phyloP scores from a whole-genome alignment of 2,888 invertebrate species.

The Polydrusus cervinus region DNA sequence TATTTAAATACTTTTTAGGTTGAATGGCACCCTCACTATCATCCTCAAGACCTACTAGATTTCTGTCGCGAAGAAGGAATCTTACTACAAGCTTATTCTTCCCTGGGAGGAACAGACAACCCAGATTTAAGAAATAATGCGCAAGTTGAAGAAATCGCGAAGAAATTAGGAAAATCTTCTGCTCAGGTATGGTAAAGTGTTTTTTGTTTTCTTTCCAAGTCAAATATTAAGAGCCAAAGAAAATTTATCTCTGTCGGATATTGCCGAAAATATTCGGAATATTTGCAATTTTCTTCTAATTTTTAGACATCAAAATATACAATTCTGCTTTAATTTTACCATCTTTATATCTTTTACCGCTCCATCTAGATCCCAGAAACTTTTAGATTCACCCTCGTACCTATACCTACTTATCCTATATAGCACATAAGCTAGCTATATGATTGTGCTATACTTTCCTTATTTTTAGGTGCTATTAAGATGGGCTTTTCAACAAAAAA shows the following conservation, averaged over 20 bases:
- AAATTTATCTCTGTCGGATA: too few species aligned
- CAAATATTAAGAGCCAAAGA: too few species aligned
- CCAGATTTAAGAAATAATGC: conserved; percentile 75
- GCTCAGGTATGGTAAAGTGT: conserved; percentile 72
- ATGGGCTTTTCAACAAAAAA: conserved; percentile 84
- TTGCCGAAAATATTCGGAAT: too few species aligned
- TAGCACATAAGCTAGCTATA: too few species aligned
- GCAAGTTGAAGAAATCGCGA: conserved; percentile 76
- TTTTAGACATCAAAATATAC: too few species aligned
- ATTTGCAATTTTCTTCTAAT: too few species aligned
- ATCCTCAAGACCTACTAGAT: conserved; percentile 76
- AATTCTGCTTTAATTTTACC: too few species aligned
- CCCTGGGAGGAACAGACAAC: conserved; percentile 78
- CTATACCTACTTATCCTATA: too few species aligned
- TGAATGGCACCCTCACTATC: conserved; percentile 86
- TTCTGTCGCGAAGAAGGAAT: conserved; percentile 80
- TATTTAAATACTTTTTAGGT: conserved; percentile 75
- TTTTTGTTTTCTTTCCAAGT: too few species aligned
- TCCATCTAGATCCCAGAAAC: too few species aligned
- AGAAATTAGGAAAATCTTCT: conserved; percentile 74
- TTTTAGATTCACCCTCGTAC: too few species aligned
- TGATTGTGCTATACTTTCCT: background rate
- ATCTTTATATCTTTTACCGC: too few species aligned
- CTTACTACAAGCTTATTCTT: conserved; percentile 86
- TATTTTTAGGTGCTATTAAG: conserved; percentile 75